Evolutionary conservation across 2,797 vertebrate species (phyloP), one percentile per base, ranked within the genome.

Genomic region (Erpetoichthys calabaricus): DNA sequence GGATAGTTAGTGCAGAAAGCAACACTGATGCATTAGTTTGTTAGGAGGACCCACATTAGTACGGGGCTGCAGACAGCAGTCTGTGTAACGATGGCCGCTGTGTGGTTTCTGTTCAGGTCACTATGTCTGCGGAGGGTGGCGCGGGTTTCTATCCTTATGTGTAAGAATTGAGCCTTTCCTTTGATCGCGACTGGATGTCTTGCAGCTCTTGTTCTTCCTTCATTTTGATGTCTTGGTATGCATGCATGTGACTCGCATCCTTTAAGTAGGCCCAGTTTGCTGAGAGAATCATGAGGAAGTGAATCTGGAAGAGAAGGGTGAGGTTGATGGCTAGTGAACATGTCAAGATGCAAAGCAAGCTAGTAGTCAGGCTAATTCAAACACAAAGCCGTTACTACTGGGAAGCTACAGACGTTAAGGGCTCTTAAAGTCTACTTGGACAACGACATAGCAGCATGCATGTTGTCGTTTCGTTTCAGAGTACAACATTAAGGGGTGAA

Each of bases 221-320:
- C 86, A 89, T 85, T 92, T 92, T 94, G 91, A 95, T 92, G 90
- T 96, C 94, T 78, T 94, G 94, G 89, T 98, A 97, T 83, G 91
- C 88, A 89, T 95, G 95, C 89, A 93, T 91, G 83, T 96, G 94
- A 92, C 93, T 96, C 60, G 94, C 92, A 69, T 98, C 94, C 88
- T 97, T 99, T 88, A 99, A 92, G 91, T 98, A 99, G 86, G 94
- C 95, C 94, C 95, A 99, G 86, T 99, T 98, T 87, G 95, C 94
- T 80, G 94, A 94, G 79, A 98, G 91, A 91, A 99, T 92, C 95
- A 98, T 99, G 88, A 99, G 95, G 91, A 94, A 97, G 91, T 99
- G 95, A 88, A 99, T 95, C 95, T 99, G 94, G 83, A 98, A 98
- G 80, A 97, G 89, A 97, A 94, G 91, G 91, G 90, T 91, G 91